Evolutionary conservation across 2,888 invertebrate species (phyloP), one percentile per base, ranked within the genome.

Genomic region (Agelastica alni): DNA sequence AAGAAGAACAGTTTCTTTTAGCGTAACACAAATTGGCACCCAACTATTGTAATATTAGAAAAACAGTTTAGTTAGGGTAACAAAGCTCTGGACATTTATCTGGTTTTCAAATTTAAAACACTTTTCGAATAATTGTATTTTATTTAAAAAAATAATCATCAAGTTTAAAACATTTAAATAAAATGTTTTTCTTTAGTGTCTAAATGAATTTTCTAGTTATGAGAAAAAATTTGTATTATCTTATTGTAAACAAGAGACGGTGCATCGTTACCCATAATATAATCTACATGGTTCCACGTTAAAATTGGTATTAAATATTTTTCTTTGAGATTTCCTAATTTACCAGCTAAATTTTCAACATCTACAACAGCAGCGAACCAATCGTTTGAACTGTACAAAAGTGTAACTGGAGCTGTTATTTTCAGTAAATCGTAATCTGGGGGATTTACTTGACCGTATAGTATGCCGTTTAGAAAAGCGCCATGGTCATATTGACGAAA

Each of bases 401-500:
- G 57, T 18, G 77, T 73, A 10, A 77, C 71, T 1, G 79, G 79
- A 2, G 74, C 68, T n/a, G 74, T 76, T 16, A 80, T 66, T 43
- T 71, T 73, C 2, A 65, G 56, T 28, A 79, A 30, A 51, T 77
- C 70, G 59, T 80, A 80, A 31, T 70, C 66, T 2, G 80, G 80
- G 14, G 80, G 79, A 0, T 46, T 43, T 0, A 64, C 43, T 5
- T 64, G 59, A n/a, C 72, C 72, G 59, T 78, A 80, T 17, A 54
- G 60, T 4, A 39, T 48, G 16, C 58, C 16, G 57, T 70, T 73
- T 12, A 44, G 45, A 1, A 61, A 62, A 1, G 47, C 5, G 5
- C 85, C 85, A 58, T 79, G 77, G 67, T 85, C 83, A 64, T 80
- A 86, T 53, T 83, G 81, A 13, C 82, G 72, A 18, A 70, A 65